A percentile compares a stretch with the other conserved stretches of the same genome.
These are phyloP conservation scores for Henicopernis longicauda DNA, from an alignment of 2,113 vertebrate genomes.

Conservation along the genomic window DNA sequence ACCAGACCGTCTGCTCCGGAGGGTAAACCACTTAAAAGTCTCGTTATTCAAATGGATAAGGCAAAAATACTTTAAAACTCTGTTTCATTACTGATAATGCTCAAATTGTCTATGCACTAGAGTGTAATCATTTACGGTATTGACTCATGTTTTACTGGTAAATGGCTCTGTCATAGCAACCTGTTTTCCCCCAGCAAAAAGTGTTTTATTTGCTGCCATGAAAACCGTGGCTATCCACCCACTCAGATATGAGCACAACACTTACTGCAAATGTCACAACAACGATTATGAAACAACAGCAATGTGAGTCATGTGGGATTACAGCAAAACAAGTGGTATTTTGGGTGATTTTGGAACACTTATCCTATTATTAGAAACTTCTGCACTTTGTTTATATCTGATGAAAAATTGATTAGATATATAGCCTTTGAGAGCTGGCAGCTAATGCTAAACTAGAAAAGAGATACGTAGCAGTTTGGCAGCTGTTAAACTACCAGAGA, in stretches of 20 bases:
- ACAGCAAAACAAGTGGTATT: slow-evolving; percentile 53
- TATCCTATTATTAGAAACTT: slow-evolving; percentile 65
- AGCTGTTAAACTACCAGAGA: slow-evolving; percentile 55
- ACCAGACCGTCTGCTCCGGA: background rate
- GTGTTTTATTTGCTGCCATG: slow-evolving; percentile 58
- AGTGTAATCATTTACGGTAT: slow-evolving; percentile 26
- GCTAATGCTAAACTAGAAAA: slow-evolving; percentile 25
- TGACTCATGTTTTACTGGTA: slow-evolving; percentile 64
- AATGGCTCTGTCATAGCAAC: slow-evolving; percentile 57
- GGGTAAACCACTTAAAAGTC: background rate
- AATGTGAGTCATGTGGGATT: slow-evolving; percentile 48
- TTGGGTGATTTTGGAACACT: slow-evolving; percentile 52
- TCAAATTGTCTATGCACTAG: background rate
- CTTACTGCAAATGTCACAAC: slow-evolving; percentile 68
- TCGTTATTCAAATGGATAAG: background rate
- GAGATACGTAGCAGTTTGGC: slow-evolving; percentile 38
- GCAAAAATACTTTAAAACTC: slow-evolving; percentile 34
- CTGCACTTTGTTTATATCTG: slow-evolving; percentile 26
- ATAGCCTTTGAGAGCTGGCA: slow-evolving; percentile 13
- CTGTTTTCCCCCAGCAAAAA: slow-evolving; percentile 30
- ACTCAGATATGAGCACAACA: slow-evolving; percentile 55
- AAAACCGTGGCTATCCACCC: slow-evolving; percentile 37
- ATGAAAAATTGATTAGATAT: slow-evolving; percentile 61
- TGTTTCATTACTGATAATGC: slow-evolving; percentile 31
- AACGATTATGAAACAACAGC: slow-evolving; percentile 64